Conservation (phyloP, 2,888 invertebrate species). For the Drosophila greeni region DNA sequence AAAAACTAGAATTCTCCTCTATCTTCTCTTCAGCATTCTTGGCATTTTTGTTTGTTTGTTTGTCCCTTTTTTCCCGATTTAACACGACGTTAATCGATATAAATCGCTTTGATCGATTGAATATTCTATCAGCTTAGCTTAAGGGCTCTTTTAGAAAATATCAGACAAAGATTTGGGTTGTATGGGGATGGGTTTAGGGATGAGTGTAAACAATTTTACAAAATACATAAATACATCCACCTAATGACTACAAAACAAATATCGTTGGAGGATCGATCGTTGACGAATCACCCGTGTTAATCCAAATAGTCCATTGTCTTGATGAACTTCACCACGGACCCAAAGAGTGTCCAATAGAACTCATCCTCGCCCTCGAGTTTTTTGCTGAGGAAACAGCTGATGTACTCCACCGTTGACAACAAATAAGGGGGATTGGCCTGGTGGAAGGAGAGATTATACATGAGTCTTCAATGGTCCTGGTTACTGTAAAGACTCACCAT, state of each 20-base stretch:
- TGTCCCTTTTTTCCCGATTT: background rate
- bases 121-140: constrained; percentile 20
- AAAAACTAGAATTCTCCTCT: constrained; percentile 19
- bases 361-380: constrained; percentile 92
- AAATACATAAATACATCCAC: constrained; percentile 11
- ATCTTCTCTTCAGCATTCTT: constrained; percentile 19
- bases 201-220: constrained; percentile 23
- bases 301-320: constrained; percentile 89
- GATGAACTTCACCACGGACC: constrained; percentile 97
- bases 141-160: constrained; percentile 9
- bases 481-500: constrained; percentile 82
- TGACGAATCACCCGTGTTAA: constrained; percentile 23
- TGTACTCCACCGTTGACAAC: constrained; percentile 96
- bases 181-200: background rate
- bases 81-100: background rate
- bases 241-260: constrained; percentile 33
- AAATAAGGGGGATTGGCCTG: constrained; percentile 96
- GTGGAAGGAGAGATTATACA: constrained; percentile 6
- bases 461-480: background rate
- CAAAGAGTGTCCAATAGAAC: constrained; percentile 99
- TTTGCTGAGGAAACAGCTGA: constrained; percentile 92
- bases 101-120: constrained; percentile 1
- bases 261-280: constrained; percentile 18
- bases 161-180: constrained; percentile 22
- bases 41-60: constrained; percentile 2